Evolutionary conservation across 2,888 invertebrate genomes (phyloP).

Genomic region (Eristalis tenax): DNA sequence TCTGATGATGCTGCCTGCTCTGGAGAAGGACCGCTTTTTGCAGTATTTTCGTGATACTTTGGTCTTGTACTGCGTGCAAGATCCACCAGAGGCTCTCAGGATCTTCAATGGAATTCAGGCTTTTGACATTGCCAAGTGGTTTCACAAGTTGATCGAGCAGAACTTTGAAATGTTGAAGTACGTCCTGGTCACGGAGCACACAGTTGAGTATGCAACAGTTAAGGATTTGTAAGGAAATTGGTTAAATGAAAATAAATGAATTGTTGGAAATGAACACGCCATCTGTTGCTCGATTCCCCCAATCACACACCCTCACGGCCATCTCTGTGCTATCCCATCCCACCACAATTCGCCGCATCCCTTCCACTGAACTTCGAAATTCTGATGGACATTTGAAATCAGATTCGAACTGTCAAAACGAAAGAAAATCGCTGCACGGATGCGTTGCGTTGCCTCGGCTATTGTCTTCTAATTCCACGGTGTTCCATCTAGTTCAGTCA

Average conservation of each 20-base stretch:
- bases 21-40: background rate
- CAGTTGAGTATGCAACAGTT: background rate
- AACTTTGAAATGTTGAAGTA: conserved; percentile 35
- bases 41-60: conserved; percentile 48
- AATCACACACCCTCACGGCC: background rate
- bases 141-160: conserved; percentile 35
- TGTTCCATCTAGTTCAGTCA: conserved; percentile 19
- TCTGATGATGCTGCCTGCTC: conserved; percentile 11
- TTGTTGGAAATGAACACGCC: background rate
- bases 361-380: conserved; percentile 39
- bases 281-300: background rate
- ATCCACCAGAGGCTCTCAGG: conserved; percentile 44
- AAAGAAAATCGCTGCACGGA: conserved; percentile 23
- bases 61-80: conserved; percentile 33
- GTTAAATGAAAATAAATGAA: background rate
- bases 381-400: conserved; percentile 2
- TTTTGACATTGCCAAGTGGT: conserved; percentile 47
- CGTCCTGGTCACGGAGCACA: conserved; percentile 7
- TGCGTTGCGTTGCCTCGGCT: background rate
- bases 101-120: conserved; percentile 38
- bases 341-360: conserved; percentile 44
- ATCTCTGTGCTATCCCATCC: background rate
- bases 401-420: conserved; percentile 60
- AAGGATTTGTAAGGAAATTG: background rate
- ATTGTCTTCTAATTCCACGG: conserved; percentile 23